phyloP scores from a whole-genome alignment of 2,888 invertebrate species.

The Strigamia transsilvanica region DNA sequence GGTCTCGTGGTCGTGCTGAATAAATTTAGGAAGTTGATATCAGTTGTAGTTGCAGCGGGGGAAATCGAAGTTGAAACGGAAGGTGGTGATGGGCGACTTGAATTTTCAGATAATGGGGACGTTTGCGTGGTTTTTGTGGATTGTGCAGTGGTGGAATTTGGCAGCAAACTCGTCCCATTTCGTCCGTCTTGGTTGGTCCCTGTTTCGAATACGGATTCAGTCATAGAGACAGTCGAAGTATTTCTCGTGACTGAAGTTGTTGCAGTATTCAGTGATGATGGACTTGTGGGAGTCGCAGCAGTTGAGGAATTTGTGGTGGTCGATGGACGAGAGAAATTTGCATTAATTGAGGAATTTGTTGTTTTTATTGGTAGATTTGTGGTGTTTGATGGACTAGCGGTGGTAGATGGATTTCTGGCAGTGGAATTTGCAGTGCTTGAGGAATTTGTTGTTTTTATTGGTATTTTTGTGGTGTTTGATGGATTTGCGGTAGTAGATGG shows the following conservation, averaged over 20 bases:
- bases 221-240: neutral
- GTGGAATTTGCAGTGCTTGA: neutral
- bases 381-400: neutral
- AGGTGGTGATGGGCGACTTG: neutral
- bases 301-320: neutral
- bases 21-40: neutral
- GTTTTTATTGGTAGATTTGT: neutral
- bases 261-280: neutral
- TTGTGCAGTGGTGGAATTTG: neutral
- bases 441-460: no score
- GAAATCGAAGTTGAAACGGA: neutral
- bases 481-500: no score
- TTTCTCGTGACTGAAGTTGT: neutral
- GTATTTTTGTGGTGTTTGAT: neutral
- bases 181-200: neutral
- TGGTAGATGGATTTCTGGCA: neutral
- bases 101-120: neutral
- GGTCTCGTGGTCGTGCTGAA: neutral
- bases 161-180: neutral
- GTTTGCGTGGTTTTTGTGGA: neutral
- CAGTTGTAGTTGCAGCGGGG: neutral
- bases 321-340: neutral
- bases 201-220: neutral
- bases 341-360: neutral
- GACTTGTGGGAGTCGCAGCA: neutral